Evolutionary conservation across 1,140 invertebrate genomes (phyloP).

Genomic region (Dysdera silvatica): DNA sequence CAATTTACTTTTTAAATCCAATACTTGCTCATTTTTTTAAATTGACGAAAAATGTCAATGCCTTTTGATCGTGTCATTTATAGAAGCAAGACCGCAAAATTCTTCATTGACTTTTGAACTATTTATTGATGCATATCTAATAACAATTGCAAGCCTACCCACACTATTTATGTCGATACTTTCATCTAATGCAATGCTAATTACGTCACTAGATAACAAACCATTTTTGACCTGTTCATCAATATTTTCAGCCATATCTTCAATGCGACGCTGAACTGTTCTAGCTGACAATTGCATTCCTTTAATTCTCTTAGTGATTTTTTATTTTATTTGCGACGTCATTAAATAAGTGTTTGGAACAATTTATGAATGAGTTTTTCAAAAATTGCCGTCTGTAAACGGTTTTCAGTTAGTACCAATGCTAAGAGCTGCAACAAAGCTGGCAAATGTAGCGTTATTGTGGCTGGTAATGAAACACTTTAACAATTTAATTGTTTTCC

Average conservation of each 20-base stretch:
- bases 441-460: neutral
- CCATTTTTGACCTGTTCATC: neutral
- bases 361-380: too few relatives aligned
- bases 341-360: too few relatives aligned
- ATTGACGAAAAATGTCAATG: neutral
- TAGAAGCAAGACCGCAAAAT: neutral
- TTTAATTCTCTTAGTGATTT: neutral
- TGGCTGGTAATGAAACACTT: neutral
- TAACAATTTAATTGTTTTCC: conserved; percentile 1
- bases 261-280: neutral
- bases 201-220: neutral
- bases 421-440: too few relatives aligned
- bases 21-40: neutral
- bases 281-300: neutral
- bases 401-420: neutral
- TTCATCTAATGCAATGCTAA: neutral
- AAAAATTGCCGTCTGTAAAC: neutral
- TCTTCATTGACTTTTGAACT: neutral
- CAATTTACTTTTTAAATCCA: too few relatives aligned
- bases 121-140: conserved; percentile 4
- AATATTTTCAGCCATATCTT: neutral
- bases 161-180: neutral
- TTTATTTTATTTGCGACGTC: neutral
- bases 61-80: neutral
- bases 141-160: neutral